Evolutionary conservation across 2,888 invertebrate species (phyloP).

Genomic region (Altica lythri): DNA sequence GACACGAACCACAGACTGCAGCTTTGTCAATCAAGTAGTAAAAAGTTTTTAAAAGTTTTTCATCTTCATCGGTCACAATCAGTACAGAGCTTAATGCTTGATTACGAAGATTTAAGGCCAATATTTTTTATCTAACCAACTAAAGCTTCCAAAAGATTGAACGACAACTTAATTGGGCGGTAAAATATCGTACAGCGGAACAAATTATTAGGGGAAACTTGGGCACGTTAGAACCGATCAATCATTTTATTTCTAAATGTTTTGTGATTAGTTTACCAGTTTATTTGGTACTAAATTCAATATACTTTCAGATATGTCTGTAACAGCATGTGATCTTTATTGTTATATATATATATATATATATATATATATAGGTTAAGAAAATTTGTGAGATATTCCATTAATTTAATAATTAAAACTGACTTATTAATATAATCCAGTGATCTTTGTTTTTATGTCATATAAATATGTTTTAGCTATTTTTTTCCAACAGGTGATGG

Average conservation of each 20-base stretch:
- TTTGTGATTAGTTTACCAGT: slow-evolving; percentile 2
- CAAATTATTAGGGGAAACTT: slow-evolving; percentile 1
- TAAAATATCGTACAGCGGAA: slow-evolving; percentile 8
- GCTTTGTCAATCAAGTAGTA: background rate
- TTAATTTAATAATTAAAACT: no score
- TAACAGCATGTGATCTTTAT: no score
- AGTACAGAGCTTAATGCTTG: slow-evolving; percentile 1
- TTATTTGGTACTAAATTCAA: no score
- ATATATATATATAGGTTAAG: no score
- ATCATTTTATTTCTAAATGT: slow-evolving; percentile 8
- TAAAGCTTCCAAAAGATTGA: slow-evolving; percentile 1
- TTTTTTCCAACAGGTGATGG: no score
- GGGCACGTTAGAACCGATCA: slow-evolving; percentile 4
- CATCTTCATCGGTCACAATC: slow-evolving; percentile 9
- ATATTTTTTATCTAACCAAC: slow-evolving; percentile 3
- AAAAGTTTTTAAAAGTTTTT: slow-evolving; percentile 1
- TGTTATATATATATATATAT: no score
- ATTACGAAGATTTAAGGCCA: slow-evolving; percentile 5
- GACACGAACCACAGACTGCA: no score
- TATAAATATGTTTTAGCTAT: no score
- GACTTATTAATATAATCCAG: no score
- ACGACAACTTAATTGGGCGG: slow-evolving; percentile 7
- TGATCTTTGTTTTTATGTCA: no score
- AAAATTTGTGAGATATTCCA: no score
- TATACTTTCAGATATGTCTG: no score